Evolutionary conservation across 2,888 invertebrate species (phyloP).

Genomic region (Lypha dubia): DNA sequence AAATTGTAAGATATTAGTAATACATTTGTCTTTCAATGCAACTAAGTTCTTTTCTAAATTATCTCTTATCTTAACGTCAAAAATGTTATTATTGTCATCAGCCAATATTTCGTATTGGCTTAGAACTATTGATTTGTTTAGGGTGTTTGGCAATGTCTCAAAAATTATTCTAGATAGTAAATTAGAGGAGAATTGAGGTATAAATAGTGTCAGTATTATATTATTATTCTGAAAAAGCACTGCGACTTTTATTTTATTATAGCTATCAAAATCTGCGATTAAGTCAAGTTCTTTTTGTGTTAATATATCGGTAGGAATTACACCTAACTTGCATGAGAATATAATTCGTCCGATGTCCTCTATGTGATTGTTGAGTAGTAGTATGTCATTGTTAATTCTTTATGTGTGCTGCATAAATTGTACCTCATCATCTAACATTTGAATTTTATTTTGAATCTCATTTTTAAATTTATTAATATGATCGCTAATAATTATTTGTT

Average conservation of each 20-base stretch:
- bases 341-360: conserved; percentile 60
- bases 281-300: neutral
- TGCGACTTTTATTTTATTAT: neutral
- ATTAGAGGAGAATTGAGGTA: neutral
- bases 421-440: too few species aligned
- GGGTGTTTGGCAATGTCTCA: neutral
- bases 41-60: too few species aligned
- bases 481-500: neutral
- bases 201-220: too few species aligned
- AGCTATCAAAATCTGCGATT: neutral
- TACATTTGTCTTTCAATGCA: too few species aligned
- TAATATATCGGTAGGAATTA: neutral
- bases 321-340: conserved; percentile 65
- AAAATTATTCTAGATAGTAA: neutral
- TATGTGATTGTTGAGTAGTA: conserved; percentile 53
- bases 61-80: too few species aligned
- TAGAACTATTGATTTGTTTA: neutral
- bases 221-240: neutral
- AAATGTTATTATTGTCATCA: neutral
- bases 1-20: too few species aligned
- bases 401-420: conserved; percentile 31
- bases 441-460: too few species aligned
- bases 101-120: conserved; percentile 32
- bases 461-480: too few species aligned
- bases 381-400: conserved; percentile 65